Conservation (phyloP, 2,888 invertebrate genomes). For the Theretra japonica region DNA sequence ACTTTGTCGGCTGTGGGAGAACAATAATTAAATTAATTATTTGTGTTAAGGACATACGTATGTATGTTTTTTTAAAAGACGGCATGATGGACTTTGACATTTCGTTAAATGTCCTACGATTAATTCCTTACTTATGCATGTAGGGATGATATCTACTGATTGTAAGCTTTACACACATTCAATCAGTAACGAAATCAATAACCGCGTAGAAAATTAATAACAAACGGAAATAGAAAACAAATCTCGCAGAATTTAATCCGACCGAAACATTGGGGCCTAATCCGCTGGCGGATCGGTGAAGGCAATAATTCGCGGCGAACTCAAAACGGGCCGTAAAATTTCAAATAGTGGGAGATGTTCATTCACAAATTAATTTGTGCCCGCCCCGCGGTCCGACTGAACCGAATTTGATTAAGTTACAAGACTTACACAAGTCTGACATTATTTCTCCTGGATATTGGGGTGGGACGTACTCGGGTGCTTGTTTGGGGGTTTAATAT, state of each 20-base stretch:
- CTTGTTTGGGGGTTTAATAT: not conserved
- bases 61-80: not conserved
- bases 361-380: conserved; percentile 75
- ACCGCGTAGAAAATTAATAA: not conserved
- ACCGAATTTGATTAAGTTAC: conserved; percentile 80
- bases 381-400: conserved; percentile 60
- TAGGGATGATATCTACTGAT: too few relatives aligned
- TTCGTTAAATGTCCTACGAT: too few relatives aligned
- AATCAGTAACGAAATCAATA: not conserved
- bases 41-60: not conserved
- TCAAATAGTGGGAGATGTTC: conserved; percentile 74
- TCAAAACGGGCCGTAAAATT: conserved; percentile 63
- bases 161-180: not conserved
- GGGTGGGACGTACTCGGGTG: not conserved
- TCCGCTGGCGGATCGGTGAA: conserved; percentile 26
- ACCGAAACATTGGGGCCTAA: conserved; percentile 30
- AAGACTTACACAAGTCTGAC: conserved; percentile 68
- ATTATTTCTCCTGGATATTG: conserved; percentile 58
- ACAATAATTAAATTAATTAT: not conserved
- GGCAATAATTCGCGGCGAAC: conserved; percentile 46
- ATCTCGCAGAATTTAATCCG: conserved; percentile 17
- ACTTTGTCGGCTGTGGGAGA: conserved; percentile 89
- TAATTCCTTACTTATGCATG: too few relatives aligned
- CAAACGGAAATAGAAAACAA: conserved; percentile 3
- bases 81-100: too few relatives aligned